Evolutionary conservation across 2,888 invertebrate species (phyloP), one percentile per base, ranked within the genome.

Genomic region (Pandemis cinnamomeana): DNA sequence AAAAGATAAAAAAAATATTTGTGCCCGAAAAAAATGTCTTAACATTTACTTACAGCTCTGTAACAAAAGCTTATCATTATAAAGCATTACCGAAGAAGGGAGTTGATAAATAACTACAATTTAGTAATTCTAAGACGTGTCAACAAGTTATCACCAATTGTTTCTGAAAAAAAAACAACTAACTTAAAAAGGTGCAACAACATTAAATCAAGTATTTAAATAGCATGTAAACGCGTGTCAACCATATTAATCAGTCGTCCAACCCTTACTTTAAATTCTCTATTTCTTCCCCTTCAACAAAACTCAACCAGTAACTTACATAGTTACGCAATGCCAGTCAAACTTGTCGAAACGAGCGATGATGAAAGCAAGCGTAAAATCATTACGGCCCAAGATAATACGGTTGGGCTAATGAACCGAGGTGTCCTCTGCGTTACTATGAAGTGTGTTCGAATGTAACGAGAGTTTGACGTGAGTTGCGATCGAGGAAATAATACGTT

Each of bases 311-410:
- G 86, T 89, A 87, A 89, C 85, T 89, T 84, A 85, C 87, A 87
- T 88, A 85, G 90, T 90, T 88, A 87, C 86, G 80, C 20, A 36
- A 58, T 46, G 46, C 51, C 36, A 51, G 88, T 88, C 86, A 86
- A 86, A 87, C 78, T 84, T 84, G 78, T 81, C 81, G 80, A 80
- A 83, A 83, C 80, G 82, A 82, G 75, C 81, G 80, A 79, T 78
- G 80, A 79, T 85, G 85, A 86, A 87, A 84, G 86, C 86, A 86
- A 87, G 87, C 88, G 89, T 88, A 87, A 91, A 91, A 91, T 90
- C 89, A 89, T 91, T 88, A 90, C 86, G 85, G 86, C 85, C 84
- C 82, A 83, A 86, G 86, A 90, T 91, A 91, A 91, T 90, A 88
- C 81, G 85, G 85, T 88, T 82, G 80, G 83, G 83, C 86, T 91